A percentile compares a stretch with the other conserved stretches of the same genome.
Conservation (phyloP, 1,140 invertebrate genomes). For the Acromyrmex charruanus region DNA sequence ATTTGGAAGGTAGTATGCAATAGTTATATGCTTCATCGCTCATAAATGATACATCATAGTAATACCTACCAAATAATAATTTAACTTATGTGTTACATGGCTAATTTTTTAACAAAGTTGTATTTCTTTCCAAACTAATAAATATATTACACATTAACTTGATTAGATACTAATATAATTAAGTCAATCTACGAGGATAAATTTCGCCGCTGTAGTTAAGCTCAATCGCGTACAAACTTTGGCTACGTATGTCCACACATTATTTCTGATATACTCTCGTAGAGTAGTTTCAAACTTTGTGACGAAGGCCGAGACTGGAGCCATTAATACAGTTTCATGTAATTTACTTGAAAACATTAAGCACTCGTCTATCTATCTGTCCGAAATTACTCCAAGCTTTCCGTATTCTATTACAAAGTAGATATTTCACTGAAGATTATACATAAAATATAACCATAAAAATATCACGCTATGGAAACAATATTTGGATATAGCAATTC, state of each 20-base stretch:
- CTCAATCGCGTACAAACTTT: constrained; percentile 51
- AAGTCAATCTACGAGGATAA: constrained; percentile 8
- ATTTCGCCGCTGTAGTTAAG: constrained; percentile 20
- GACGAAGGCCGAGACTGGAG: constrained; percentile 41
- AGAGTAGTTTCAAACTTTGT: constrained; percentile 52
- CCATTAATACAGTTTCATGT: constrained; percentile 38
- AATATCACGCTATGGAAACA: too few species aligned
- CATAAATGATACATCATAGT: constrained; percentile 19
- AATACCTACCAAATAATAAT: constrained; percentile 24
- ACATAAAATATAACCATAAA: background rate
- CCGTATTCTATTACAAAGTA: background rate
- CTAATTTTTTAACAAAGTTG: constrained; percentile 1
- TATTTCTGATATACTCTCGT: constrained; percentile 48
- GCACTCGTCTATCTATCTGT: constrained; percentile 18
- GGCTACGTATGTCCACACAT: constrained; percentile 45
- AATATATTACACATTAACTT: background rate
- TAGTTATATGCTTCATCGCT: constrained; percentile 35
- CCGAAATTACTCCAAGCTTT: constrained; percentile 13
- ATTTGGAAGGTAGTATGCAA: constrained; percentile 32
- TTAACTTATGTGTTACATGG: background rate
- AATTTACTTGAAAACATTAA: constrained; percentile 51
- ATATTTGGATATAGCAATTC: too few species aligned
- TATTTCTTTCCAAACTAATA: background rate
- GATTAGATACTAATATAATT: constrained; percentile 33
- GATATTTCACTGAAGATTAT: background rate